These are phyloP conservation scores for Diaperis boleti DNA, from an alignment of 2,888 invertebrate species.

Conservation along the genomic window DNA sequence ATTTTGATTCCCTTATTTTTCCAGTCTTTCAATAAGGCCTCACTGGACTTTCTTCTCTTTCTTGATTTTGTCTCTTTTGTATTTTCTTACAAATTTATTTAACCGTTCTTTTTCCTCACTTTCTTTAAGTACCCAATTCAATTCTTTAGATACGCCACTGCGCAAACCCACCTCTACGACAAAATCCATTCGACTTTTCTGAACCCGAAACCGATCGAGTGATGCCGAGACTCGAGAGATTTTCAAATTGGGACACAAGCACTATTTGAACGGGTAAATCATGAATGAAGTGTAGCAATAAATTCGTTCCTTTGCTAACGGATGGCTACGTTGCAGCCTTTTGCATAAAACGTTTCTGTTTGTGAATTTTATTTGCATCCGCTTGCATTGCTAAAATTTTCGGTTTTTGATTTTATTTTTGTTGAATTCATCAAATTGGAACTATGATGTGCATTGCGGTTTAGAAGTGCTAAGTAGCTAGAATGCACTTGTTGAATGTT, in stretches of 20 bases:
- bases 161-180: too few species aligned
- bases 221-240: slow-evolving; percentile 4
- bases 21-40: too few species aligned
- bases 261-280: slow-evolving; percentile 16
- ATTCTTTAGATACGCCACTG: too few species aligned
- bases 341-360: slow-evolving; percentile 12
- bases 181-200: slow-evolving; percentile 24
- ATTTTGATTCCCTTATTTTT: too few species aligned
- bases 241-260: slow-evolving; percentile 9
- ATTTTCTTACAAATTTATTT: too few species aligned
- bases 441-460: too few species aligned
- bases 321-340: slow-evolving; percentile 6
- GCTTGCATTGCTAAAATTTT: slow-evolving; percentile 7
- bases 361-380: slow-evolving; percentile 24
- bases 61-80: too few species aligned
- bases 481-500: too few species aligned
- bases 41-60: too few species aligned
- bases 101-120: too few species aligned
- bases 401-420: slow-evolving; percentile 3
- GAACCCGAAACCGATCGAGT: slow-evolving; percentile 19
- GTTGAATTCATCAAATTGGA: slow-evolving; percentile 13
- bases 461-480: too few species aligned
- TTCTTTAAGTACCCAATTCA: too few species aligned
- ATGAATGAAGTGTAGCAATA: slow-evolving; percentile 14
- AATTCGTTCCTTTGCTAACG: slow-evolving; percentile 3